Base-by-base conservation (phyloP, 2,113 vertebrate species). In the Malaclemys terrapin region DNA sequence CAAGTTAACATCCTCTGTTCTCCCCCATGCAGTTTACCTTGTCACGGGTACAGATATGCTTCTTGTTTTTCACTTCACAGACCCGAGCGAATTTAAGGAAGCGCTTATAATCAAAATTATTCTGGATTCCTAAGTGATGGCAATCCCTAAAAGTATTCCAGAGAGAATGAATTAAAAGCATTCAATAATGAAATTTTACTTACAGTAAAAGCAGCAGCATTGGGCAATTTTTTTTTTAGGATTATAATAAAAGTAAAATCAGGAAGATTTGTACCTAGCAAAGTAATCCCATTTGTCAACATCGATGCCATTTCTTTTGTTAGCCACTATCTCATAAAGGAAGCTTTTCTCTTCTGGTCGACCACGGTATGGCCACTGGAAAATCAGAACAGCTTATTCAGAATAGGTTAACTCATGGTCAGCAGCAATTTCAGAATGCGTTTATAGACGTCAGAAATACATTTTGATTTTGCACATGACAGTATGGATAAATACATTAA, bases 221-320 rank as follows among this genome's bases (percentile, higher is more conserved):
- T 10, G 57, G 24, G 17, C 19, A n/a, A 91, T 19, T 84, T 19
- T 82, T 86, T 69, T 83, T 90, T 80, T 3, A 84, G 76, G 9
- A 85, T 84, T 52, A 93, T 38, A 86, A 82, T 2, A 87, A 47
- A 76, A 83, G 3, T 5, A 53, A 80, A 72, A 86, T 1, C 1
- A 0, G 0, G 52, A 91, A 90, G 8, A 57, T 87, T n/a, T 88
- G 12, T 96, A 99, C 99, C 99, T 99, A 90, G 99, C 99, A 98
- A 99, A 99, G 94, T 99, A 99, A 97, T 99, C 99, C 99, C 99
- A 99, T 87, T 99, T 99, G 97, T 99, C 99, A 93, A 99, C 99
- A 10, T 99, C 99, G 10, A 99, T 99, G 80, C 99, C 99, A 20
- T 98, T 99, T 91, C 93, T 98, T 96, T 99, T 99, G 97, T 99